phyloP scores from a whole-genome alignment of 2,113 vertebrate species.

The Aptenodytes forsteri region DNA sequence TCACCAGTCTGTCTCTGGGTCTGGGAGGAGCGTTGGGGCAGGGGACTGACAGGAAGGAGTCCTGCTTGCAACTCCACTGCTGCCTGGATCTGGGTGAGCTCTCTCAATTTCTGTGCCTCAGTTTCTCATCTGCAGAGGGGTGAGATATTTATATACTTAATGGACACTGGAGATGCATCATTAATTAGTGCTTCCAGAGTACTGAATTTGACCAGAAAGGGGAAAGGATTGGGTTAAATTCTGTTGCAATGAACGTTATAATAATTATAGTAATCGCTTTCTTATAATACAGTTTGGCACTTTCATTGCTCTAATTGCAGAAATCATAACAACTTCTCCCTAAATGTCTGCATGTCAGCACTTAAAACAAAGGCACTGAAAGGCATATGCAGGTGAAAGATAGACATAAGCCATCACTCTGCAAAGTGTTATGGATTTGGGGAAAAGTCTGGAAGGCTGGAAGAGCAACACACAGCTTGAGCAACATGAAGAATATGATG shows the following conservation, averaged over 20 bases:
- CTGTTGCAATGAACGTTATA: neutral
- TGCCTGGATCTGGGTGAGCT: neutral
- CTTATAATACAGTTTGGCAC: neutral
- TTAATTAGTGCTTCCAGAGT: neutral
- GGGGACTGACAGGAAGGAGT: neutral
- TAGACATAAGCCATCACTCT: too few relatives aligned
- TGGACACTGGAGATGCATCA: neutral
- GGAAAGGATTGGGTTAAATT: neutral
- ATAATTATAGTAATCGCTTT: neutral
- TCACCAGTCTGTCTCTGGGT: neutral
- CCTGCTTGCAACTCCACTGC: neutral
- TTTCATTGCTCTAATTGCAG: neutral
- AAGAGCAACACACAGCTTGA: neutral
- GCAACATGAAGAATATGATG: neutral
- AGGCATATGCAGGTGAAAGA: neutral
- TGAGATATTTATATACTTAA: rapidly evolving
- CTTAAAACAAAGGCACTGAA: neutral
- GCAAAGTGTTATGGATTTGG: rapidly evolving
- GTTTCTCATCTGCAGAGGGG: neutral
- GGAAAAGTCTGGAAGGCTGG: neutral
- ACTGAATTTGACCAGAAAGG: neutral
- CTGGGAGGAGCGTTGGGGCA: neutral
- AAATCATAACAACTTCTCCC: neutral
- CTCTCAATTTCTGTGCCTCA: neutral
- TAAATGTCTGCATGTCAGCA: neutral